Base-by-base conservation (phyloP, 1,140 invertebrate genomes). In the Lethocerus indicus region DNA sequence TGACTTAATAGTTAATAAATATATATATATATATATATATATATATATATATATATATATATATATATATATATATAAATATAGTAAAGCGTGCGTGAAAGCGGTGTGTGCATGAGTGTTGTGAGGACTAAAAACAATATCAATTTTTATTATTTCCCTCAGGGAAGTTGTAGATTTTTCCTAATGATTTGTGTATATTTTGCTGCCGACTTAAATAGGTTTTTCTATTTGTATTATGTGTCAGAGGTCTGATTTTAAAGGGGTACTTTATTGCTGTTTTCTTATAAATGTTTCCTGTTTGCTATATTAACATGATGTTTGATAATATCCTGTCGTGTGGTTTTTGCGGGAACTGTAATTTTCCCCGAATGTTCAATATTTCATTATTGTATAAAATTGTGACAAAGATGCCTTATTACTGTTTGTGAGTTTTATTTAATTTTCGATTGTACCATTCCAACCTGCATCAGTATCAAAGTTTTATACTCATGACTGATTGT, bases 351-450 rank as follows among this genome's bases (percentile, higher is more conserved):
- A 49, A 25, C 41, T 47, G 44, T 49, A 49, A 28, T 42, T 20
- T 56, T 56, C 43, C 40, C 51, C 41, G 27, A 44, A 32, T 24
- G 29, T 51, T 35, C 50, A 54, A 53, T 52, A 49, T 56, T 46
- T 53, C 23, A 57, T 53, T 52, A 57, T 54, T 51, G 54, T 56
- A 47, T 49, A 46, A 46, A 52, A 50, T 51, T 39, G 42, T 52
- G 51, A 55, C 49, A 50, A 58, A 56, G 58, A 56, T 59, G 58
- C 58, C 58, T 59, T 59, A 59, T 57, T 51, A 56, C 52, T 56
- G 52, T 57, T 59, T 57, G 57, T 59, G 57, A 57, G 52, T 54
- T 58, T 29, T 20, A 43, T 48, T 46, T 46, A n/a, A 27, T 23
- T 49, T 49, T 49, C 14, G 16, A 49, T 20, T 37, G 32, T 49